Evolutionary conservation across 53 echinoderm and acorn worm species (phyloP).

Genomic region (Zoroaster sp.): DNA sequence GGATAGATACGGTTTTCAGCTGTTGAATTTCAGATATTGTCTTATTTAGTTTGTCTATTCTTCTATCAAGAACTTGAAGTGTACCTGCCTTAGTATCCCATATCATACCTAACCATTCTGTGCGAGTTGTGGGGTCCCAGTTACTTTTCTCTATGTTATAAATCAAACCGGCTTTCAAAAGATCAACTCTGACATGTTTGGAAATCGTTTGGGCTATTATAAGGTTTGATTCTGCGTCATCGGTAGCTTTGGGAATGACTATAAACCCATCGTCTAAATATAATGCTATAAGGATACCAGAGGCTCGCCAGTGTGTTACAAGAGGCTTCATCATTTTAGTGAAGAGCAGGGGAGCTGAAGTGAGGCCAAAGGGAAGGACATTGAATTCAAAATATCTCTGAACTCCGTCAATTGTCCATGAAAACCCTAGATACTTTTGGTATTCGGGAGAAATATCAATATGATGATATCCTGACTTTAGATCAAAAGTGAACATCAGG

Average conservation of each 20-base stretch:
- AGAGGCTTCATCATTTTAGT: neutral
- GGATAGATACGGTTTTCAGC: too few relatives aligned
- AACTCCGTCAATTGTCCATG: neutral
- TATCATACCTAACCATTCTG: too few relatives aligned
- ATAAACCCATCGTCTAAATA: too few relatives aligned
- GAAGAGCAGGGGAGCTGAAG: neutral
- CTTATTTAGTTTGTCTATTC: too few relatives aligned
- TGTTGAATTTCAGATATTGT: too few relatives aligned
- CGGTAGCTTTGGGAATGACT: neutral
- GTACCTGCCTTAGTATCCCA: too few relatives aligned
- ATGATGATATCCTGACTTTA: neutral
- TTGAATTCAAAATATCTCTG: neutral
- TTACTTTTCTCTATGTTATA: neutral
- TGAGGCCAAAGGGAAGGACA: neutral
- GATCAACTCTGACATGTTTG: neutral
- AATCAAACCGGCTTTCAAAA: neutral
- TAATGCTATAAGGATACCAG: neutral
- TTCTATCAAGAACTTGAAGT: too few relatives aligned
- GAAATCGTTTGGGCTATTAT: neutral
- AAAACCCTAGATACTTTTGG: neutral
- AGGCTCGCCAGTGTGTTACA: neutral
- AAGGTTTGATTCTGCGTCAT: neutral
- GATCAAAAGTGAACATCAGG: neutral
- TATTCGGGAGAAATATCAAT: neutral
- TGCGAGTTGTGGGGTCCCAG: too few relatives aligned